Base-by-base conservation (phyloP, 2,797 vertebrate genomes). In the Lagodon rhomboides region DNA sequence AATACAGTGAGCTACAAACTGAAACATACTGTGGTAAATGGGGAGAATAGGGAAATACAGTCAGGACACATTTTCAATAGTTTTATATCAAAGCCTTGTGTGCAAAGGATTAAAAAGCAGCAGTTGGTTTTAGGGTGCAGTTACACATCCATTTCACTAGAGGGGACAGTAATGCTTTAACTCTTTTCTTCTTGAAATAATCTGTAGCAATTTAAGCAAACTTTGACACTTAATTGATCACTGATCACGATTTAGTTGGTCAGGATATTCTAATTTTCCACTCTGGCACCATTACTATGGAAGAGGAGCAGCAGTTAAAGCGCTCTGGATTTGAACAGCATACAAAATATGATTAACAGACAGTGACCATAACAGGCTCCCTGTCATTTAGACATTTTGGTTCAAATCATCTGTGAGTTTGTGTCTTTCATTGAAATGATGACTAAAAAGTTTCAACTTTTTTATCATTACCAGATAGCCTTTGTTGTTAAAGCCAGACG, bases 121-220 rank as follows among this genome's bases (percentile, higher is more conserved):
- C 11, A 12, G 25, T 12, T 38, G 12, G 12, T 20, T 4, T 12
- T 27, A 47, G 5, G 20, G 56, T 79, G 77, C 44, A 62, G 53
- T 62, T 74, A 22, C 53, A 71, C 15, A 22, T 44, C 30, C 3
- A 11, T 34, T 34, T 75, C 86, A 78, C 86, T 75, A 82, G 87
- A 75, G 77, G 85, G 71, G 46, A 68, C 54, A 70, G 13, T 54
- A 53, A 76, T 10, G 27, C 50, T 71, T 44, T 2, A 16, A 3
- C 46, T 60, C 38, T 23, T 16, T 7, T 38, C 25, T 12, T 20
- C 3, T 7, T 23, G 6, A 27, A n/a, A 30, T 8, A 22, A 3
- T n/a, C 23, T 62, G 20, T 3, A n/a, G 12, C n/a, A 20, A 20
- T 15, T 11, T 15, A 12, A 44, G 43, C 43, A 3, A 15, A 44